A percentile compares a stretch with the other conserved stretches of the same genome.
These are phyloP conservation scores for Blastomussa wellsi DNA, from an alignment of 92 coral and sea anemone species.

Conservation along the genomic window DNA sequence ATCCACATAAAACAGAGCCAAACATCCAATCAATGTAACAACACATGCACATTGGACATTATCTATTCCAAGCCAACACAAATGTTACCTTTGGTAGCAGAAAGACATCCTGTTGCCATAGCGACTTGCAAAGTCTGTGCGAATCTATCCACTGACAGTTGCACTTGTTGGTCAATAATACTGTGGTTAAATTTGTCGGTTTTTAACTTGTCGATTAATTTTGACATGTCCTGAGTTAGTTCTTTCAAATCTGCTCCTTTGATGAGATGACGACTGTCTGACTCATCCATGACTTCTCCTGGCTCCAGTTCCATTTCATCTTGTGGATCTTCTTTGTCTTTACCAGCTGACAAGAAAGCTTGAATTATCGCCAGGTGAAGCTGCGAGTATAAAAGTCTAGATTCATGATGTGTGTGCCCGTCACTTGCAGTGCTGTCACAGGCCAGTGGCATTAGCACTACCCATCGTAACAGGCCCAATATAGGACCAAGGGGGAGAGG, in stretches of 20 bases:
- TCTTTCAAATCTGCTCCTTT: constrained; percentile 69
- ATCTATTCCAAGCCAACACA: too few species aligned
- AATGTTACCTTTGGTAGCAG: constrained; percentile 77
- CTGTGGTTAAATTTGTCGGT: constrained; percentile 14
- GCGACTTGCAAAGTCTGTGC: constrained; percentile 92
- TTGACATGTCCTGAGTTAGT: constrained; percentile 49
- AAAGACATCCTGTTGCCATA: constrained; percentile 89
- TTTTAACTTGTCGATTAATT: constrained; percentile 48
- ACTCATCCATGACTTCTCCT: constrained; percentile 95
- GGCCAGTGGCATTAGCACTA: constrained; percentile 73
- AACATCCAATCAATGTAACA: too few species aligned
- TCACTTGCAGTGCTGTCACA: constrained; percentile 6
- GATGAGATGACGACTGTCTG: constrained; percentile 65
- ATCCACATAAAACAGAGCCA: too few species aligned
- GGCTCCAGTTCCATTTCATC: constrained; percentile 97
- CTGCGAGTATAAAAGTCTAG: constrained; percentile 74
- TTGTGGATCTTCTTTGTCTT: constrained; percentile 74
- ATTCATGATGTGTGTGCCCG: constrained; percentile 17
- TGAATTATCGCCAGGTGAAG: constrained; percentile 92
- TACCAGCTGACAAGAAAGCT: constrained; percentile 82
- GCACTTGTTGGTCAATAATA: constrained; percentile 54
- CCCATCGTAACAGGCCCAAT: constrained; percentile 85
- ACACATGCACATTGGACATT: too few species aligned
- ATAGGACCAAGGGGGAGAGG: constrained; percentile 76
- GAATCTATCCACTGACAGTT: constrained; percentile 83